Base-by-base conservation (phyloP, 2,888 invertebrate species). In the Pachycephus smyrnensis region DNA sequence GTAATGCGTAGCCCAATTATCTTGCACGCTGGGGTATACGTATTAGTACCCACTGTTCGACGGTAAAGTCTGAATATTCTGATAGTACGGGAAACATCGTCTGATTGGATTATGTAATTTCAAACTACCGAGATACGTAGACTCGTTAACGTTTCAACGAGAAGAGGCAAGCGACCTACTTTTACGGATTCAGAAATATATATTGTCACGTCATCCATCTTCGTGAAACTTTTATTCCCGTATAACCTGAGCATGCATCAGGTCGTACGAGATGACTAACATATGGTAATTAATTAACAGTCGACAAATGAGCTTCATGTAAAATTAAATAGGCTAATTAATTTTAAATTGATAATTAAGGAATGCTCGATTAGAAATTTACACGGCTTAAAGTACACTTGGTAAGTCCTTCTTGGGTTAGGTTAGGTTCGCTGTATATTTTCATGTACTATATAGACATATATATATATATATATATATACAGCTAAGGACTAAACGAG, bases 121-220 rank as follows among this genome's bases (percentile, higher is more conserved):
- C 12, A 71, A 32, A 31, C 32, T 71, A 12, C 71, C 6, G 32
- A 31, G 12, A 30, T 33, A 33, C 71, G 71, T n/a, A 3, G 36
- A 9, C 74, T 74, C 35, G 35, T 30, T 33, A 74, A 74, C 77
- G 69, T 69, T 76, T 68, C 68, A 68, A 37, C 6, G 76, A 77
- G 77, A 73, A 76, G 76, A 68, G 35, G 68, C 9, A 32, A 37
- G 31, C 76, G 76, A 30, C 68, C 33, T 37, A 79, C 76, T 40
- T 37, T 76, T 12, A 3, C 33, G 31, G 12, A 71, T 40, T 69
- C 37, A 11, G n/a, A 36, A 73, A 36, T n/a, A 73, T n/a, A 33
- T 32, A 12, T 55, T 2, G 9, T 55, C 23, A 55, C 55, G 55
- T 55, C 55, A 55, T 0, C 0, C 23, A 1, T 9, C 9, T 9